Evolutionary conservation across 1,140 invertebrate species (phyloP).

Genomic region (Dinothrombium tinctorium): DNA sequence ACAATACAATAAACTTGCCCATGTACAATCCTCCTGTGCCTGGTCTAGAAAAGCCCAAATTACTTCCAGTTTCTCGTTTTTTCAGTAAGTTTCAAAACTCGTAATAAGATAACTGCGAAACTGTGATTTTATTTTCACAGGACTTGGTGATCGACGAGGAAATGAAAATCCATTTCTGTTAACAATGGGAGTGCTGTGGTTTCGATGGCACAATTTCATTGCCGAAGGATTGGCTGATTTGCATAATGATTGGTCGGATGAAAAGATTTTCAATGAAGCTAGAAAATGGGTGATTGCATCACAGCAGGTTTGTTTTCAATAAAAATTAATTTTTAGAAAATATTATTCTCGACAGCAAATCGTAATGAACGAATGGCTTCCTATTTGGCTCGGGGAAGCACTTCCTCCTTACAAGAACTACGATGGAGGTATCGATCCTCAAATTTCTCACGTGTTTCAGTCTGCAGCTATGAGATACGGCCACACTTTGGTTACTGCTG

Average conservation of each 20-base stretch:
- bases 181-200: constrained; percentile 32
- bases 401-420: constrained; percentile 28
- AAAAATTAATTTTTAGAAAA: constrained; percentile 43
- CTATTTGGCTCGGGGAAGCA: constrained; percentile 21
- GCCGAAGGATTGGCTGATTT: constrained; percentile 22
- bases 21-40: constrained; percentile 35
- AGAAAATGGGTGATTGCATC: constrained; percentile 33
- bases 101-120: constrained; percentile 21
- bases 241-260: constrained; percentile 24
- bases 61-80: no score
- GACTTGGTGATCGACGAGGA: constrained; percentile 32
- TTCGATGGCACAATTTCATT: constrained; percentile 34
- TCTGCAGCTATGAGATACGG: constrained; percentile 40
- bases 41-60: no score
- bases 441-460: constrained; percentile 41
- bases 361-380: constrained; percentile 29
- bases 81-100: constrained; percentile 15
- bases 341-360: constrained; percentile 52
- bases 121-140: constrained; percentile 21
- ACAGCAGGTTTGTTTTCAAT: constrained; percentile 17
- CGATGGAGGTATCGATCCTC: constrained; percentile 33
- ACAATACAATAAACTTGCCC: constrained; percentile 27
- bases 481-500: constrained; percentile 33
- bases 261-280: constrained; percentile 31
- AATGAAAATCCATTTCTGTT: constrained; percentile 33